Conservation (phyloP, 2,113 vertebrate species). For the Pagrus major region DNA sequence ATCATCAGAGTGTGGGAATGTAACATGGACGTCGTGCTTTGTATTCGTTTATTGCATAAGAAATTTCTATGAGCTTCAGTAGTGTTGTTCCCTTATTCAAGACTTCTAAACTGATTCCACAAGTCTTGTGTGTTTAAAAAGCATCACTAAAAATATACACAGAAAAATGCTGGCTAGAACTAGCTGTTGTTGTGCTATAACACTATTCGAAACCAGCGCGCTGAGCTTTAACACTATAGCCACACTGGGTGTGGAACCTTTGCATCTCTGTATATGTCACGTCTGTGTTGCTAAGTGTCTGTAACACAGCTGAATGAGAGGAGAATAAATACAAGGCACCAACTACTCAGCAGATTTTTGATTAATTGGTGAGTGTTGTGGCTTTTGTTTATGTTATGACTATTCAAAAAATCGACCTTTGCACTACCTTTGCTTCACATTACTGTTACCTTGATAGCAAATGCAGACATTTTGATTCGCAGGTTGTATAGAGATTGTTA, state of each 20-base stretch:
- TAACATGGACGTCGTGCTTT: background rate
- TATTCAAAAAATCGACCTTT: background rate
- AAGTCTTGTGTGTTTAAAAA: constrained; percentile 12
- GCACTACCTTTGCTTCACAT: background rate
- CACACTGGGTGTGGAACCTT: constrained; percentile 15
- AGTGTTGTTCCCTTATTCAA: constrained; percentile 6
- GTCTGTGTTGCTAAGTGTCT: constrained; percentile 15
- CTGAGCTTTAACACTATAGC: constrained; percentile 5
- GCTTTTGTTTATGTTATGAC: background rate
- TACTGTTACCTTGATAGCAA: background rate
- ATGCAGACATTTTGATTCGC: background rate
- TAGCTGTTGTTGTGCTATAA: background rate
- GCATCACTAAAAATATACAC: constrained; percentile 11
- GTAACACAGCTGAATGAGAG: background rate
- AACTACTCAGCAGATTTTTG: background rate
- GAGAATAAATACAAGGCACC: constrained; percentile 3
- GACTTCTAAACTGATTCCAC: constrained; percentile 3
- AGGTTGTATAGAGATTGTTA: background rate
- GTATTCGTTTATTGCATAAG: constrained; percentile 28
- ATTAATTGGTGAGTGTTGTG: background rate
- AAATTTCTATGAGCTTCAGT: background rate
- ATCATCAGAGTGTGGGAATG: background rate
- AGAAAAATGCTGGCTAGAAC: constrained; percentile 8
- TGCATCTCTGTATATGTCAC: background rate
- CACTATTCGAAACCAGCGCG: background rate